Evolutionary conservation across 2,888 invertebrate genomes (phyloP), one percentile per base, ranked within the genome.

Genomic region (Euzetes globulus): DNA sequence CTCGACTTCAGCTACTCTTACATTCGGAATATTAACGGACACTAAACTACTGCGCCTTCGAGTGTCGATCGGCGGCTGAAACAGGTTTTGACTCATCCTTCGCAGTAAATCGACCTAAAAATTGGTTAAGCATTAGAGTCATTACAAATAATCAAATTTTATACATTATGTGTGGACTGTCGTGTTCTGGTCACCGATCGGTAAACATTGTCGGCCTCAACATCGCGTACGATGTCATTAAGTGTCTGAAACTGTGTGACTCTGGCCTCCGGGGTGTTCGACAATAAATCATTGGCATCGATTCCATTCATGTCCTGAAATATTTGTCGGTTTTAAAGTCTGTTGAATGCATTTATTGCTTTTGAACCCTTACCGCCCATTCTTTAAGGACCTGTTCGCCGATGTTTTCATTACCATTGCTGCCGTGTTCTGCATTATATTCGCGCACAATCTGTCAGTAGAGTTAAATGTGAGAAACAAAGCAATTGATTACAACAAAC

Each of bases 401-500:
- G 33, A 79, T 76, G 52, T 78, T 77, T 65, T 76, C 77, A n/a
- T 74, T 76, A 58, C 70, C 55, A 41, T n/a, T n/a, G n/a, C 27
- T 37, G 27, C 58, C n/a, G 55, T 70, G 41, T 47, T 72, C 58
- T 76, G 73, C 63, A 70, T 60, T 63, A 60, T 74, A 72, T 74
- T 77, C 73, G 17, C 75, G 55, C 9, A 73, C 75, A 63, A 75
- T 75, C 75, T 72, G 17, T n/a, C 25, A 9, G 25, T 11, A 58
- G 27, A 27, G 11, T 17, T 27, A 58, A 58, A 3, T 17, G 19
- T 27, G 25, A 25, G 13, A 25, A 55, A 19, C 22, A 5, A 25
- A 55, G 4, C 1, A 29, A 27, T 13, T 17, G 17, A 6, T 11
- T 60, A 13, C 19, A 27, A 55, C 47, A 76, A n/a, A 89, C 86